A percentile compares a stretch with the other conserved stretches of the same genome.
Conservation (phyloP, 2,797 vertebrate genomes). For the Danio jaintianensis region DNA sequence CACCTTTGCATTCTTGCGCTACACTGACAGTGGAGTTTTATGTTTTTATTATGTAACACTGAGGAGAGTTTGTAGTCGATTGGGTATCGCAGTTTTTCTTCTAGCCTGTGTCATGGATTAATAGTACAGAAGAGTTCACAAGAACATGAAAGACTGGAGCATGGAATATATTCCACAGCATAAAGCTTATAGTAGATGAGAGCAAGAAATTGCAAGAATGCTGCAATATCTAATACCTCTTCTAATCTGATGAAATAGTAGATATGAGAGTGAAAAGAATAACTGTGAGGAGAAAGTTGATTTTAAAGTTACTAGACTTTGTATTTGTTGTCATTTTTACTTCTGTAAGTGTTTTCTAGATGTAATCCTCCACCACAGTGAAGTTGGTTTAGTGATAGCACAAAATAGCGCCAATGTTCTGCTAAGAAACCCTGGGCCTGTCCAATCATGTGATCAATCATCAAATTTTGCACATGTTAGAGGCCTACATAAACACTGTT, state of each 20-base stretch:
- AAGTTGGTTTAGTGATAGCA: neutral
- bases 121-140: conserved; percentile 1
- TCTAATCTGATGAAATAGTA: conserved; percentile 29
- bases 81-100: conserved; percentile 5
- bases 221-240: conserved; percentile 28
- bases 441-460: no score
- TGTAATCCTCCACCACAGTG: neutral
- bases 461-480: no score
- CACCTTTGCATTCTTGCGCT: conserved; percentile 20
- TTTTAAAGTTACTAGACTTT: neutral
- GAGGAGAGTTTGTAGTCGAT: conserved; percentile 18
- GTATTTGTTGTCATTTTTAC: conserved; percentile 4
- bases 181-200: conserved; percentile 26
- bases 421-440: no score
- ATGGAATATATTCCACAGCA: conserved; percentile 28
- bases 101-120: conserved; percentile 4
- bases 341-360: neutral
- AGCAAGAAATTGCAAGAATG: conserved; percentile 25
- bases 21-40: neutral
- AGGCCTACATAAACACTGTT: no score
- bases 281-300: neutral
- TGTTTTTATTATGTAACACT: conserved; percentile 1
- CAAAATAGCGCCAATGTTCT: no score
- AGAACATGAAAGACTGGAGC: conserved; percentile 20
- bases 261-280: conserved; percentile 17